Evolutionary conservation across 2,113 vertebrate species (phyloP), one percentile per base, ranked within the genome.

Genomic region (Pungitius pungitius): DNA sequence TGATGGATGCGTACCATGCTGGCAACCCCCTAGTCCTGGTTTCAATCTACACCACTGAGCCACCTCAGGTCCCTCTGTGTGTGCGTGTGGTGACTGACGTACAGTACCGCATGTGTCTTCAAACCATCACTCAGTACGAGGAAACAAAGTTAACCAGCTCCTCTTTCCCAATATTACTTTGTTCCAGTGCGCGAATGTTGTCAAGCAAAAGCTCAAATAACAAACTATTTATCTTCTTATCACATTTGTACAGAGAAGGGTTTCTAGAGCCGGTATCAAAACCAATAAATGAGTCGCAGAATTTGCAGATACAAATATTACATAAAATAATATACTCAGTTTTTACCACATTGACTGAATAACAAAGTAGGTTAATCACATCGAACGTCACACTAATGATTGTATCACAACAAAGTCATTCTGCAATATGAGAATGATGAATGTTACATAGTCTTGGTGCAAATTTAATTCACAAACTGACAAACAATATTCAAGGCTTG

Each of bases 11-110:
- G 0, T 64, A n/a, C 51, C 39, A n/a, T 9, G 3, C 45, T 60
- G 83, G 81, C 75, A 90, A 83, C 69, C 80, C 58, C n/a, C n/a
- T n/a, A 22, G 77, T 58, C 60, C 71, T 73, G 82, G 63, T 88
- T 87, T 87, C 84, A 75, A 81, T 70, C 66, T 47, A 60, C 54
- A 77, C 69, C 43, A 35, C 43, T 17, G 60, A 49, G 70, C 51
- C 63, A 47, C 64, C 39, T 64, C 40, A 65, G 52, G 27, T 64
- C 75, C 22, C 11, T 30, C 17, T 66, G 27, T 45, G 33, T 68
- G 45, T 47, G 7, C 9, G 45, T 56, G 70, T 58, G 71, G 8
- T 62, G 73, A 81, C 70, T 58, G 78, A 83, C 72, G 42, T 47
- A 24, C 6, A 62, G 42, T 20, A 62, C 73, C 54, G 43, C 77